phyloP scores from a whole-genome alignment of 1,140 invertebrate genomes.

The Bombyx mandarina region DNA sequence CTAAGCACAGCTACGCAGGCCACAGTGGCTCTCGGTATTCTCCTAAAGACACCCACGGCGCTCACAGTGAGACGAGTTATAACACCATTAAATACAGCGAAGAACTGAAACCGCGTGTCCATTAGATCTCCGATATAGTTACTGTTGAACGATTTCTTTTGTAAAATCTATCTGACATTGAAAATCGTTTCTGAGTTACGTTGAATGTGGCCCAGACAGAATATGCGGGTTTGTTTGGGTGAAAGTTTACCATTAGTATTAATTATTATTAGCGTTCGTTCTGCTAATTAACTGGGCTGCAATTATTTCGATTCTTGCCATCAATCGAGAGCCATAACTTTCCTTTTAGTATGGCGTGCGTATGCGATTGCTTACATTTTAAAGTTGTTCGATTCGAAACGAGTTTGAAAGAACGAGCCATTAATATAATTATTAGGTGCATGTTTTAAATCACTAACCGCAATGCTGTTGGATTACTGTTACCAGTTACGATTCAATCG shows the following conservation, averaged over 20 bases:
- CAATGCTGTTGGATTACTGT: too few relatives aligned
- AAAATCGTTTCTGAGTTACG: too few relatives aligned
- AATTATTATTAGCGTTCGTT: constrained; percentile 38
- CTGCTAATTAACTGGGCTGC: constrained; percentile 30
- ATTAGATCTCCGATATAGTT: constrained; percentile 17
- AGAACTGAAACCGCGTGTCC: constrained; percentile 46
- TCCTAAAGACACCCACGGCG: constrained; percentile 44
- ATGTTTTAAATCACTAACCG: too few relatives aligned
- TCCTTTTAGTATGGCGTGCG: too few relatives aligned
- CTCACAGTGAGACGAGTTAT: constrained; percentile 51
- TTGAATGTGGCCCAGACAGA: too few relatives aligned
- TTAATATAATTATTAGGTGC: too few relatives aligned
- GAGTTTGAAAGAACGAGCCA: too few relatives aligned
- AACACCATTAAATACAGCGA: constrained; percentile 65
- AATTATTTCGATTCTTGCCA: constrained; percentile 17
- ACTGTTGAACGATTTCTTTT: constrained; percentile 1
- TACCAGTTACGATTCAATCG: constrained; percentile 8
- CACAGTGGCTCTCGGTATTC: constrained; percentile 37
- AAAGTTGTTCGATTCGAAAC: too few relatives aligned
- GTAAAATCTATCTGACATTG: background rate
- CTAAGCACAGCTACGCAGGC: constrained; percentile 54
- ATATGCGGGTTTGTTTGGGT: background rate
- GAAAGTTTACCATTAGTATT: constrained; percentile 2
- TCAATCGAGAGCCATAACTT: constrained; percentile 7
- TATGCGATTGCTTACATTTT: too few relatives aligned